Evolutionary conservation across 2,797 vertebrate genomes (phyloP).

Genomic region (Melanotaenia nigrans): DNA sequence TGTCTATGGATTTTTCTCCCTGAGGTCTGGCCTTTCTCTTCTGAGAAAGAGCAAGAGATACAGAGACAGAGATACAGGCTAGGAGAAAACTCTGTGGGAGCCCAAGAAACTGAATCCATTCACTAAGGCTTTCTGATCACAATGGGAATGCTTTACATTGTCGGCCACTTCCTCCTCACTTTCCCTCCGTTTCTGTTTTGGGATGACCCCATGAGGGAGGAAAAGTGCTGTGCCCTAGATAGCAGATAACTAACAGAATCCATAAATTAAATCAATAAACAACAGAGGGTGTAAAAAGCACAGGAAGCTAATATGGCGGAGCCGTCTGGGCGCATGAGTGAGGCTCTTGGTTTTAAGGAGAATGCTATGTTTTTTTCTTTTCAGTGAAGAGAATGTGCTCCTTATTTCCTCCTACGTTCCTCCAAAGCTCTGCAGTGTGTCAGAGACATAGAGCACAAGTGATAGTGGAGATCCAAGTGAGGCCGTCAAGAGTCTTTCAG

Average conservation of each 20-base stretch:
- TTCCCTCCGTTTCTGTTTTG: conserved; percentile 72
- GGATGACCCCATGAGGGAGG: conserved; percentile 68
- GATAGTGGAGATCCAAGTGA: conserved; percentile 47
- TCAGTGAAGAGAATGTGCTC: conserved; percentile 51
- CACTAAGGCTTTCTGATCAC: conserved; percentile 68
- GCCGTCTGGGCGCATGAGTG: conserved; percentile 41
- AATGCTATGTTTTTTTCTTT: conserved; percentile 13
- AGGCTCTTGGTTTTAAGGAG: conserved; percentile 44
- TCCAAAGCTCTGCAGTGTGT: conserved; percentile 47
- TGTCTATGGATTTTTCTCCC: conserved; percentile 83
- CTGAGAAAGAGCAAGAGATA: conserved; percentile 40
- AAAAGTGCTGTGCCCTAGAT: conserved; percentile 69
- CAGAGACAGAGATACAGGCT: conserved; percentile 35
- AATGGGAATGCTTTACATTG: conserved; percentile 78
- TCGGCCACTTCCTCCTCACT: conserved; percentile 77
- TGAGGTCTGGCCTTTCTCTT: conserved; percentile 70
- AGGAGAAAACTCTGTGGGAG: conserved; percentile 55
- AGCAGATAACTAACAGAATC: conserved; percentile 76
- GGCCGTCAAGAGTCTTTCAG: conserved; percentile 45
- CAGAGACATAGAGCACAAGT: conserved; percentile 37
- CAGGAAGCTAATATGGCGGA: conserved; percentile 73
- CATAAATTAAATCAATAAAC: conserved; percentile 78
- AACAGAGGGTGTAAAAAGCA: conserved; percentile 74
- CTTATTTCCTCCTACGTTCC: conserved; percentile 66
- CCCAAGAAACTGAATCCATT: conserved; percentile 75